Conservation (phyloP, 2,888 invertebrate species). For the Pharmacophagus antenor region DNA sequence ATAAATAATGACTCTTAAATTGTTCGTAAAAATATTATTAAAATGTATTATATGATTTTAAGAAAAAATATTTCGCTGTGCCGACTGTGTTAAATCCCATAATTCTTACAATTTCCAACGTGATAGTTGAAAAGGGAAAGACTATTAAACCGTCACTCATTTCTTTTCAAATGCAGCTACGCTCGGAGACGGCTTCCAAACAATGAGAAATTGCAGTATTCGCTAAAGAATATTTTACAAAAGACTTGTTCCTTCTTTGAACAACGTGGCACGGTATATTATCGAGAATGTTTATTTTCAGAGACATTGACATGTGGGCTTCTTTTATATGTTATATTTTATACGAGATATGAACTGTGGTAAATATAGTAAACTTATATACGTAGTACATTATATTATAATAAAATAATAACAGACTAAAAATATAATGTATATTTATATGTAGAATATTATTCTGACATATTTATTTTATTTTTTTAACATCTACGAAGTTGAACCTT, state of each 20-base stretch:
- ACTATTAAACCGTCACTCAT: not conserved
- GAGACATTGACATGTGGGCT: not conserved
- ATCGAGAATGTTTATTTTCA: not conserved
- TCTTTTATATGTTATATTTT: not conserved
- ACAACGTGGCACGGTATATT: not conserved
- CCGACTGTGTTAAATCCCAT: not conserved
- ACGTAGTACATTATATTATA: too few relatives aligned
- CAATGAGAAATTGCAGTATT: conserved; percentile 12
- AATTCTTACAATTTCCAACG: conserved; percentile 2
- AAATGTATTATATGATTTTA: not conserved
- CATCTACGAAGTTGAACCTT: too few relatives aligned
- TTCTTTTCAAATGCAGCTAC: conserved; percentile 7
- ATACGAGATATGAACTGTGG: not conserved
- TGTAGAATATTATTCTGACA: too few relatives aligned
- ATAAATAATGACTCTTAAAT: too few relatives aligned
- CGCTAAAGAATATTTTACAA: conserved; percentile 14
- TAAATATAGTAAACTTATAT: too few relatives aligned
- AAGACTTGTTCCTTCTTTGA: conserved; percentile 1
- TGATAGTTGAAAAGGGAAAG: not conserved
- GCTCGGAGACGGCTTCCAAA: conserved; percentile 7
- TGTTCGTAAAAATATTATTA: too few relatives aligned
- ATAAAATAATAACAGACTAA: too few relatives aligned
- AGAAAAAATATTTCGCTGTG: not conserved
- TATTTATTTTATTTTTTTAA: too few relatives aligned
- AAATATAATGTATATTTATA: too few relatives aligned